Conservation (phyloP, 2,888 invertebrate genomes). For the Platycheirus rosarum region DNA sequence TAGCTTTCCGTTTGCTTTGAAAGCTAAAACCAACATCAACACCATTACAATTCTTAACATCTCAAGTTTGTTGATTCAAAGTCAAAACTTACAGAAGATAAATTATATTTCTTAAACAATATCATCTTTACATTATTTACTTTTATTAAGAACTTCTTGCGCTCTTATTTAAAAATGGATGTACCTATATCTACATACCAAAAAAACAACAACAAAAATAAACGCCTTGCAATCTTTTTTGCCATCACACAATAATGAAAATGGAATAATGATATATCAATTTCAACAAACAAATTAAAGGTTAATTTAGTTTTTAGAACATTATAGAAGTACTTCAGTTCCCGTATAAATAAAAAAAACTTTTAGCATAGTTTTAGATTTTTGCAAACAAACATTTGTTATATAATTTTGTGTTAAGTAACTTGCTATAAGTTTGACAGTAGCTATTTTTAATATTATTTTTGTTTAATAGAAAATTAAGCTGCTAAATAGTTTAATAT, state of each 20-base stretch:
- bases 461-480: too few relatives aligned
- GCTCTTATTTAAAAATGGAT: neutral
- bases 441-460: too few relatives aligned
- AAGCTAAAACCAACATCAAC: conserved; percentile 2
- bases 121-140: too few relatives aligned
- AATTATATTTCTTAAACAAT: neutral
- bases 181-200: neutral
- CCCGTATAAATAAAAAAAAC: too few relatives aligned
- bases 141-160: too few relatives aligned
- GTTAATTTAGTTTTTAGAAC: neutral
- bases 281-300: neutral
- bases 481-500: too few relatives aligned
- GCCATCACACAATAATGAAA: neutral
- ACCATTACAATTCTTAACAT: conserved; percentile 11
- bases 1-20: conserved; percentile 31
- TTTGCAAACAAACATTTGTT: too few relatives aligned
- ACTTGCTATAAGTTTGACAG: too few relatives aligned
- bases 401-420: too few relatives aligned
- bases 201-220: neutral
- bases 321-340: neutral
- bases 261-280: neutral
- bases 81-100: conserved; percentile 26
- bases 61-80: conserved; percentile 15
- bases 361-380: too few relatives aligned
- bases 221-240: neutral